Conservation (phyloP, 2,888 invertebrate species). For the Xestia ashworthii region DNA sequence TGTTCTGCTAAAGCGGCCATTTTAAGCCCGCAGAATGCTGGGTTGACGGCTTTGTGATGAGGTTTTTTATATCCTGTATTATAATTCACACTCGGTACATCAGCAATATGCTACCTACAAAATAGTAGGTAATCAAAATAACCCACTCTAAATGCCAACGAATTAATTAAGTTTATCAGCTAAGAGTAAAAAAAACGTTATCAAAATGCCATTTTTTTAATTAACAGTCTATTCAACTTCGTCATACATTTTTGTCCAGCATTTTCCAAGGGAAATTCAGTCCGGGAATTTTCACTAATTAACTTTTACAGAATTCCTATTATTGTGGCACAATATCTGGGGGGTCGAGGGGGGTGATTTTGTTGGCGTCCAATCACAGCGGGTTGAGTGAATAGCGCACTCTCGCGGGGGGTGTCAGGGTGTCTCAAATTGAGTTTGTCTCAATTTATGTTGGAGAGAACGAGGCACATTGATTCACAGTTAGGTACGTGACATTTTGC, state of each 20-base stretch:
- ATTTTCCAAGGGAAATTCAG: conserved; percentile 23
- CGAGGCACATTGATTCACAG: conserved; percentile 72
- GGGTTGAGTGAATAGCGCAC: conserved; percentile 44
- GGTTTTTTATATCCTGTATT: no score
- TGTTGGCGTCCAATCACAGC: conserved; percentile 42
- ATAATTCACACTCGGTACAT: not conserved
- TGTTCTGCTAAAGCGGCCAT: no score
- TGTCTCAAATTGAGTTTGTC: conserved; percentile 78
- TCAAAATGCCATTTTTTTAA: conserved; percentile 46
- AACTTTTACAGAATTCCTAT: conserved; percentile 57
- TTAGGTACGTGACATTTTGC: conserved; percentile 22
- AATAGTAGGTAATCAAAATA: conserved; percentile 28
- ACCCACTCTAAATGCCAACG: conserved; percentile 12
- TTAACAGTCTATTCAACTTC: conserved; percentile 41
- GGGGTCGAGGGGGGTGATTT: conserved; percentile 30
- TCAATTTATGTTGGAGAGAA: conserved; percentile 74
- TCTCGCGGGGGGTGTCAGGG: conserved; percentile 47
- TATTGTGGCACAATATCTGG: conserved; percentile 49
- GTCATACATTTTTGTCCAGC: conserved; percentile 43
- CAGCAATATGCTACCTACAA: not conserved
- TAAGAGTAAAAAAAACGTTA: conserved; percentile 17
- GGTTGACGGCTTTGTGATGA: no score
- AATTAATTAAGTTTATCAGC: conserved; percentile 30
- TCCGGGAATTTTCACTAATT: conserved; percentile 48
- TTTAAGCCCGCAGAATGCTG: no score